Evolutionary conservation across 2,113 vertebrate species (phyloP).

Genomic region (Vombatus ursinus): DNA sequence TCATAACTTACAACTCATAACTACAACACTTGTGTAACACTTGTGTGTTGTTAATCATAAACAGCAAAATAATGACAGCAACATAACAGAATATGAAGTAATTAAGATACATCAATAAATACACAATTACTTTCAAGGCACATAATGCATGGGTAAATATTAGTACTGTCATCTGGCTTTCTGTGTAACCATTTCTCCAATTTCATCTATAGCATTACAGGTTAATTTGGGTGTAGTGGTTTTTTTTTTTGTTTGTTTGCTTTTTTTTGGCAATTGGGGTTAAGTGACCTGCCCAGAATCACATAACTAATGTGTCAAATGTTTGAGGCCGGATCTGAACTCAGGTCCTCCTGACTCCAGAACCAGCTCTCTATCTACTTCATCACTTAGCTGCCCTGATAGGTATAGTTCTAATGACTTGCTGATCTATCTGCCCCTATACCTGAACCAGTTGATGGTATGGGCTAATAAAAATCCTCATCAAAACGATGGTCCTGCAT

Average conservation of each 20-base stretch:
- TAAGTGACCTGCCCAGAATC: too few relatives aligned
- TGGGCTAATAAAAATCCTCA: not conserved
- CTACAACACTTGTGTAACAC: not conserved
- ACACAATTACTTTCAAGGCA: not conserved
- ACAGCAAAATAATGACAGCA: not conserved
- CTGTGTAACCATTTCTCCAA: not conserved
- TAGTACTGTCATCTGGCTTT: not conserved
- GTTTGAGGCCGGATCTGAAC: too few relatives aligned
- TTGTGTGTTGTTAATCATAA: not conserved
- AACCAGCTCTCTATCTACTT: too few relatives aligned
- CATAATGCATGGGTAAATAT: not conserved
- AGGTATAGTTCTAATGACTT: not conserved
- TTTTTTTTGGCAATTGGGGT: too few relatives aligned
- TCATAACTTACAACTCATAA: not conserved
- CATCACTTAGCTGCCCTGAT: too few relatives aligned
- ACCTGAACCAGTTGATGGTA: not conserved
- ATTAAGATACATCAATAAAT: not conserved
- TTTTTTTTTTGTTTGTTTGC: too few relatives aligned
- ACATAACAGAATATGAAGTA: not conserved
- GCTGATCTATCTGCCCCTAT: not conserved
- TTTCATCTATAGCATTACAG: not conserved
- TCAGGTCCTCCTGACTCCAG: too few relatives aligned
- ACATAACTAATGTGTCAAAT: too few relatives aligned
- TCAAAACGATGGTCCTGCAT: not conserved
- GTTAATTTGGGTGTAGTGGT: not conserved